phyloP scores from a whole-genome alignment of 2,888 invertebrate species.

The Halictus ligatus region DNA sequence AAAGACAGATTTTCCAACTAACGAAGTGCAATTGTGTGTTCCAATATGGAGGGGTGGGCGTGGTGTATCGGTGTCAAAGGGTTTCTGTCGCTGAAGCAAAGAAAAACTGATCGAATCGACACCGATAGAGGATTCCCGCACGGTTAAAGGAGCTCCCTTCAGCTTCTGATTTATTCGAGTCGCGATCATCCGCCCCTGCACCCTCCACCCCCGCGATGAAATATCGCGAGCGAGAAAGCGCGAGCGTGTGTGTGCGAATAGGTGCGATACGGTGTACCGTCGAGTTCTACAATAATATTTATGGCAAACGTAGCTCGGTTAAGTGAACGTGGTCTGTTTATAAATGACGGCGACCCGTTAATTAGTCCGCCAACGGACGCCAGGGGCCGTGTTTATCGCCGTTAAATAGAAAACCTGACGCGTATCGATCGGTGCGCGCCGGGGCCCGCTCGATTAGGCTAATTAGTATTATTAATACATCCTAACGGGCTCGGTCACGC shows the following conservation, averaged over 20 bases:
- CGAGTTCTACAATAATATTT: conserved; percentile 29
- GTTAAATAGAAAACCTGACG: conserved; percentile 51
- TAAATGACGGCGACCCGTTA: conserved; percentile 39
- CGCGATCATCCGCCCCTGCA: neutral
- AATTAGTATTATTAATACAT: conserved; percentile 52
- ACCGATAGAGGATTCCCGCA: neutral
- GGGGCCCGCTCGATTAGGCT: conserved; percentile 42
- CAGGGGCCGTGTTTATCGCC: conserved; percentile 26
- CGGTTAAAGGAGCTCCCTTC: neutral
- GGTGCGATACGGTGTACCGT: neutral
- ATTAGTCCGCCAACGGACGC: conserved; percentile 42
- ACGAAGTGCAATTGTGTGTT: too few species aligned
- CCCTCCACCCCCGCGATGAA: neutral
- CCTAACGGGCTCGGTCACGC: conserved; percentile 27
- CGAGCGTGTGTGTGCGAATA: neutral
- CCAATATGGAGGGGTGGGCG: too few species aligned
- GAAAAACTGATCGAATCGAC: neutral
- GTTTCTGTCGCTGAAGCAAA: neutral
- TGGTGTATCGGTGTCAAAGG: too few species aligned
- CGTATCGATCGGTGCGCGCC: conserved; percentile 43
- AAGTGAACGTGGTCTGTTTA: conserved; percentile 22
- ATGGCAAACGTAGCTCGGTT: conserved; percentile 5
- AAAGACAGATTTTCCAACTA: too few species aligned
- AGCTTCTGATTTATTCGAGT: neutral
- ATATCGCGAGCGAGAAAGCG: neutral